Base-by-base conservation (phyloP, 1,140 invertebrate genomes). In the Adelges cooleyi region DNA sequence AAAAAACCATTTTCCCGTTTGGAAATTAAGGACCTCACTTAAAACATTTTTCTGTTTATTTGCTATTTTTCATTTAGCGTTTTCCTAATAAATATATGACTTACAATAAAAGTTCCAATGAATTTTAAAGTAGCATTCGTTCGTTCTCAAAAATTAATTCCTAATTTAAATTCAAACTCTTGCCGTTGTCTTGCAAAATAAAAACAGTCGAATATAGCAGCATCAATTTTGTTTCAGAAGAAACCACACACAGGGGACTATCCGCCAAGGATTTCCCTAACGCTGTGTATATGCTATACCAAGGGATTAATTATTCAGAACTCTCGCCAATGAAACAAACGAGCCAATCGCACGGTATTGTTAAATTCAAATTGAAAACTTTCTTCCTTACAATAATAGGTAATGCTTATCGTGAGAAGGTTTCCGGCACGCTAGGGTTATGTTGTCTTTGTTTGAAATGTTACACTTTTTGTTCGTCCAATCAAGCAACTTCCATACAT, bases 351-450 rank as follows among this genome's bases (percentile, higher is more conserved):
- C 40, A 62, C 27, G 13, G 13, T 59, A 20, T 27, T 46, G 42
- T 46, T 46, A 44, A 62, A 62, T 62, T 62, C 27, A 18, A 46
- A 62, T 62, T 62, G 56, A 62, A 62, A 62, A 62, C 38, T 62
- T 59, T 15, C 20, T 18, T 48, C 20, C 27, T 20, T 23, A 11
- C 40, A 27, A 44, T 42, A 17, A 29, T 11, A 6, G 11, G 29
- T 33, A 6, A 33, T 33, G 46, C 25, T 62, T 48, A 48, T 62
- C 3, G 20, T n/a, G 9, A 62, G 17, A 33, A 48, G 20, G 27
- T 48, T 62, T 46, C 20, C 17, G 46, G 10, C 11, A 48, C 53
- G 9, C 18, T 27, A 15, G 27, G 44, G 36, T 59, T 17, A 13
- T 44, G 36, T 59, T 59, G 53, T 23, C 13, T 54, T 10, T 54